A percentile compares a stretch with the other conserved stretches of the same genome.
Conservation (phyloP, 2,797 vertebrate genomes). For the Brachyrhaphis roseni region DNA sequence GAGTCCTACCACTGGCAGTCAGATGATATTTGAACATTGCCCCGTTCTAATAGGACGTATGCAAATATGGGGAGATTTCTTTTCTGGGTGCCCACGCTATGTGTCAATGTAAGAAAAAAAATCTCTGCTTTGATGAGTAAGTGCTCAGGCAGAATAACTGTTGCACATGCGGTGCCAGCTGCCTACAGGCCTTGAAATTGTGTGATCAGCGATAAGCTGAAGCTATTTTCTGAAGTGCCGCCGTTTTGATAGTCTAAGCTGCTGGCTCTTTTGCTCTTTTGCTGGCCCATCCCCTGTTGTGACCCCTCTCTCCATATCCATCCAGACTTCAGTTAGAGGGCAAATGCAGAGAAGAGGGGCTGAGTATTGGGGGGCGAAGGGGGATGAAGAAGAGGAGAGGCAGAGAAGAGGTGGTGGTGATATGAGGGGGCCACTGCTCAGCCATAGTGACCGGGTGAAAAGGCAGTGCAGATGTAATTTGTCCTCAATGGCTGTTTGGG, state of each 20-base stretch:
- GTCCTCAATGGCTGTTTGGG: slow-evolving; percentile 99
- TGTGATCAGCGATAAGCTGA: slow-evolving; percentile 55
- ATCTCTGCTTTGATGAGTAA: slow-evolving; percentile 56
- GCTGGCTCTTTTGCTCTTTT: slow-evolving; percentile 29
- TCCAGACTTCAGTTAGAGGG: slow-evolving; percentile 59
- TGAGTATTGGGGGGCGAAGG: slow-evolving; percentile 51
- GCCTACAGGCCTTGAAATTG: slow-evolving; percentile 52
- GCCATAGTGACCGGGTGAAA: slow-evolving; percentile 95
- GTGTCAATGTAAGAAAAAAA: slow-evolving; percentile 34
- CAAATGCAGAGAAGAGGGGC: slow-evolving; percentile 69
- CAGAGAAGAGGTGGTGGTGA: slow-evolving; percentile 67
- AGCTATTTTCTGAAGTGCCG: slow-evolving; percentile 57
- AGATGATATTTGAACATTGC: slow-evolving; percentile 56
- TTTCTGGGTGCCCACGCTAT: slow-evolving; percentile 35
- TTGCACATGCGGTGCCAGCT: slow-evolving; percentile 55
- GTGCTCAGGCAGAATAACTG: slow-evolving; percentile 62
- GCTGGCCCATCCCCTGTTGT: slow-evolving; percentile 50
- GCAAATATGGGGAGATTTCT: slow-evolving; percentile 51
- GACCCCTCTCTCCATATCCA: slow-evolving; percentile 53
- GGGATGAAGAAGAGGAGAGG: slow-evolving; percentile 36
- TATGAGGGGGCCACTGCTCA: slow-evolving; percentile 87
- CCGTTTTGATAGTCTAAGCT: slow-evolving; percentile 30
- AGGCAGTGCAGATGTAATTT: slow-evolving; percentile 99
- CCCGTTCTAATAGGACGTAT: slow-evolving; percentile 44
- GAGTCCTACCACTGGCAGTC: slow-evolving; percentile 51